Conservation (phyloP, 2,113 vertebrate genomes). For the Barnardius zonarius region DNA sequence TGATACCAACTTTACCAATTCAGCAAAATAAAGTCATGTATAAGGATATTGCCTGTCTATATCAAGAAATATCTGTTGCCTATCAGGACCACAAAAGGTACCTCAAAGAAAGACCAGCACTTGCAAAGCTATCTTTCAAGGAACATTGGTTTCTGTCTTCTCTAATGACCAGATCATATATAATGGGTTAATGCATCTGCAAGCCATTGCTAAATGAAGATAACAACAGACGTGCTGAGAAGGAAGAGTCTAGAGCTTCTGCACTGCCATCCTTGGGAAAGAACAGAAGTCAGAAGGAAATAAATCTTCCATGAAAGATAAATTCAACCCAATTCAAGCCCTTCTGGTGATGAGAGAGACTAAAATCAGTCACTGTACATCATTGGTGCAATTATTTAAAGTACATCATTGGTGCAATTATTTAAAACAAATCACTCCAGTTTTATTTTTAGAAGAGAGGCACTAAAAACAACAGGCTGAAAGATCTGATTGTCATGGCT, state of each 20-base stretch:
- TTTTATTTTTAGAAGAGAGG: not conserved
- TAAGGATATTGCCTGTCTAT: not conserved
- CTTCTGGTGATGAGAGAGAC: not conserved
- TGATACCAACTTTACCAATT: constrained; percentile 37
- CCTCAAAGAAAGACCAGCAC: not conserved
- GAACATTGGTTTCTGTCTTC: not conserved
- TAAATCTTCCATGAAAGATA: not conserved
- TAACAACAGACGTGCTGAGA: not conserved
- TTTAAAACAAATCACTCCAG: not conserved
- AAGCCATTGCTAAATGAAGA: not conserved
- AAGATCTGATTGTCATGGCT: not conserved
- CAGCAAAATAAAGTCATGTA: not conserved
- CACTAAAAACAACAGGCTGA: not conserved
- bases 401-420: not conserved
- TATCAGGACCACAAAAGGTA: not conserved
- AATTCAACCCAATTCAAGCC: not conserved
- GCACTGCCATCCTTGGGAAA: not conserved
- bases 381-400: not conserved
- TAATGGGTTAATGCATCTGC: not conserved
- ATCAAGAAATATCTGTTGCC: not conserved
- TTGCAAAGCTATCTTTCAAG: not conserved
- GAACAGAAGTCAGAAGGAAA: not conserved
- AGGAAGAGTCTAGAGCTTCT: not conserved
- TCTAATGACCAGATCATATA: not conserved
- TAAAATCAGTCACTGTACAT: not conserved